Conservation (phyloP, 2,797 vertebrate species). For the Urocyon cinereoargenteus region DNA sequence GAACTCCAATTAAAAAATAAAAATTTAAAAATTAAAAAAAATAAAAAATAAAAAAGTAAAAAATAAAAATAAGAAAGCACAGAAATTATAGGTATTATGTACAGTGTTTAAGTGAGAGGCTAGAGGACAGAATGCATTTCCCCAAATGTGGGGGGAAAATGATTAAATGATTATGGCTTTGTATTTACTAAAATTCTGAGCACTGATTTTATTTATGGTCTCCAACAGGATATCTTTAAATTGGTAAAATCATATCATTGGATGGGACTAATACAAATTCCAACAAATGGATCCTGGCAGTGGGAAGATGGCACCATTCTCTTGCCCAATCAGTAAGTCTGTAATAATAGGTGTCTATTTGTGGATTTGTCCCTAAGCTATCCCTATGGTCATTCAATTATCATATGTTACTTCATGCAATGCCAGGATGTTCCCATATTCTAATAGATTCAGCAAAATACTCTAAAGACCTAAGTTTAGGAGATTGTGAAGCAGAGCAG, state of each 20-base stretch:
- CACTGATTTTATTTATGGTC: neutral
- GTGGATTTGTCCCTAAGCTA: neutral
- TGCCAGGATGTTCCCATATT: neutral
- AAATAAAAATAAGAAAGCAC: neutral
- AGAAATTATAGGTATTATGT: neutral
- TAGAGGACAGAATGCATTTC: neutral
- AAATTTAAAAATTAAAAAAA: neutral
- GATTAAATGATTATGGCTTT: neutral
- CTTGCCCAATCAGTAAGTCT: conserved; percentile 59
- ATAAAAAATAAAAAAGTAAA: neutral
- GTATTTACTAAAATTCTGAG: neutral
- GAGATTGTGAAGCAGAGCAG: neutral
- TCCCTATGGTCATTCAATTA: neutral
- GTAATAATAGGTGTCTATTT: neutral
- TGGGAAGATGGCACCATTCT: conserved; percentile 77
- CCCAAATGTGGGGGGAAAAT: neutral
- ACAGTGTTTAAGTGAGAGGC: neutral
- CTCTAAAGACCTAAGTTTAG: neutral
- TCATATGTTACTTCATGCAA: neutral
- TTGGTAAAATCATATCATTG: conserved; percentile 74
- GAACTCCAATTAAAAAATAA: neutral
- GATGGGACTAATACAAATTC: conserved; percentile 44
- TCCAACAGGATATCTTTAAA: conserved; percentile 76
- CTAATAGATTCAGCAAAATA: neutral
- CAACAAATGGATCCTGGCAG: conserved; percentile 55